phyloP scores from a whole-genome alignment of 2,888 invertebrate genomes.

The Malacosoma neustria region DNA sequence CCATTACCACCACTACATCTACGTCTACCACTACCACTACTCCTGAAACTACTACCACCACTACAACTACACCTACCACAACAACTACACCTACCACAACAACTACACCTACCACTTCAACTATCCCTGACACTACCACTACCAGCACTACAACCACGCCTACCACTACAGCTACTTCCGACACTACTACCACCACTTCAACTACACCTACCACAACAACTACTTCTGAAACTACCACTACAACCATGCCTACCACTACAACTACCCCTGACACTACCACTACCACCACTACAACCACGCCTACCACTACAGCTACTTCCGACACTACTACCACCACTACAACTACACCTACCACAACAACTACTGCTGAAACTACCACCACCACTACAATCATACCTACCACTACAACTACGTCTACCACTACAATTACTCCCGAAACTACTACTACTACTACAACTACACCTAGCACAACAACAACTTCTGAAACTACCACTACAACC shows the following conservation, averaged over 20 bases:
- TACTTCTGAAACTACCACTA: conserved; percentile 1
- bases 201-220: conserved; percentile 3
- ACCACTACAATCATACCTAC: not conserved
- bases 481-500: not conserved
- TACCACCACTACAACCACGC: conserved; percentile 1
- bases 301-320: conserved; percentile 3
- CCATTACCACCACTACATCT: no score
- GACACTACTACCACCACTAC: conserved; percentile 4
- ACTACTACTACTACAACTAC: conserved; percentile 2
- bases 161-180: not conserved
- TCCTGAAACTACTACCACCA: conserved; percentile 1
- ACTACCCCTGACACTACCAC: not conserved
- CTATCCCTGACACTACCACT: conserved; percentile 2
- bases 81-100: no score
- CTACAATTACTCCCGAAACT: conserved; percentile 1
- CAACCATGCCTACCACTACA: not conserved
- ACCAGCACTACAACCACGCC: not conserved
- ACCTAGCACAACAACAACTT: conserved; percentile 1
- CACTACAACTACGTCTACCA: conserved; percentile 5
- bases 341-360: conserved; percentile 2
- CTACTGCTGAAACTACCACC: not conserved
- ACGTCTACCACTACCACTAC: conserved; percentile 2
- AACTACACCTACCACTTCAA: conserved; percentile 4
- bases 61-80: no score
- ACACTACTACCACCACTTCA: conserved; percentile 3